phyloP scores from a whole-genome alignment of 2,888 invertebrate genomes.

The Nowickia ferox region DNA sequence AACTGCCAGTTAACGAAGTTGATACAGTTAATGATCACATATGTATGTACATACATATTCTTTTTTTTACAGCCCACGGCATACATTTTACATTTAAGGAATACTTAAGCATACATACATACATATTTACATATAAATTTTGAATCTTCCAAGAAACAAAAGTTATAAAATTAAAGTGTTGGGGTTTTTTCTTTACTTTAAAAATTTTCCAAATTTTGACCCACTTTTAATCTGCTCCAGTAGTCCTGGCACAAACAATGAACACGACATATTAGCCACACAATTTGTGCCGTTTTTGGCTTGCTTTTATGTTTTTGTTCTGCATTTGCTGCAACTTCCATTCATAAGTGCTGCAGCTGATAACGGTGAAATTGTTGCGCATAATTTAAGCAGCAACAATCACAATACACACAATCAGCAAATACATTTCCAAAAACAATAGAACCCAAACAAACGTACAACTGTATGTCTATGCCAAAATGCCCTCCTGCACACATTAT shows the following conservation, averaged over 20 bases:
- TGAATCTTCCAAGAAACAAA: not conserved
- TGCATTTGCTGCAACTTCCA: not conserved
- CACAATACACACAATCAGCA: not conserved
- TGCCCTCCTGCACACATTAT: conserved; percentile 9
- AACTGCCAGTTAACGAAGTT: not conserved
- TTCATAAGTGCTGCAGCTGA: conserved; percentile 52
- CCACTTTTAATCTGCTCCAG: not conserved
- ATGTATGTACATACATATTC: not conserved
- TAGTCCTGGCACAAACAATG: not conserved
- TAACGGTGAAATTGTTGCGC: conserved; percentile 64
- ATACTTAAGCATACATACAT: too few relatives aligned
- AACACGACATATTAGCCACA: conserved; percentile 56
- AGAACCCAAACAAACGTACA: conserved; percentile 28
- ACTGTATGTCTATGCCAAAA: conserved; percentile 1
- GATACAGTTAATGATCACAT: not conserved
- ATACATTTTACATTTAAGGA: too few relatives aligned
- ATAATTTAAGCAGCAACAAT: conserved; percentile 46
- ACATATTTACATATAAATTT: not conserved
- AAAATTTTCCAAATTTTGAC: not conserved
- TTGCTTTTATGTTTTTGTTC: not conserved
- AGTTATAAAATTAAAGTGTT: not conserved
- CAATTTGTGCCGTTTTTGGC: conserved; percentile 68
- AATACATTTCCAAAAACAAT: conserved; percentile 44
- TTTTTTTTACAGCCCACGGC: too few relatives aligned
- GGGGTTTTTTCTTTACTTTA: too few relatives aligned